Percentiles rank a stretch among this genome's conserved stretches.
phyloP scores from a whole-genome alignment of 2,113 vertebrate species.

The Falcunculus frontatus region DNA sequence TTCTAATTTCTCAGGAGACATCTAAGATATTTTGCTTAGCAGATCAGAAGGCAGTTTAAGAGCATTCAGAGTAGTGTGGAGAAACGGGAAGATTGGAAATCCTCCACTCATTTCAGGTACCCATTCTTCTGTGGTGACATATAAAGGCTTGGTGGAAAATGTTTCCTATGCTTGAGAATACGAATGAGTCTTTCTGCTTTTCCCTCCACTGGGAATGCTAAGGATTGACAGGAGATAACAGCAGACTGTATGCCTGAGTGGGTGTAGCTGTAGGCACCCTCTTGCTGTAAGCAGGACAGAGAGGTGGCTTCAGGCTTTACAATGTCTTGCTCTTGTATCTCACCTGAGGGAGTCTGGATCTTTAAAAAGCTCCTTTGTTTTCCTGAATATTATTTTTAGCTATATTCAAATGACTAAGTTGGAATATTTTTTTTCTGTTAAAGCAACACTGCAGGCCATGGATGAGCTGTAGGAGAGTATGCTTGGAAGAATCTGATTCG shows the following conservation, averaged over 20 bases:
- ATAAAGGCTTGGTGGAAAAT: not conserved
- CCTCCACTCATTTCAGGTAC: not conserved
- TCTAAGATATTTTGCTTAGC: not conserved
- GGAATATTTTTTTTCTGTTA: not conserved
- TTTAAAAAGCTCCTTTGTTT: not conserved
- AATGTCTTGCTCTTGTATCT: not conserved
- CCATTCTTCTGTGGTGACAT: not conserved
- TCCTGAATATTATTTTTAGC: not conserved
- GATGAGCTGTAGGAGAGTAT: not conserved
- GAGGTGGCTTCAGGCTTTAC: not conserved
- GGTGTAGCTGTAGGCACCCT: not conserved
- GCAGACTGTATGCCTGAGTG: no score
- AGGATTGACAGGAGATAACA: not conserved
- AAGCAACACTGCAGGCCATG: not conserved
- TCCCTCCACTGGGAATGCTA: rapidly evolving
- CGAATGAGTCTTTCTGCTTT: not conserved
- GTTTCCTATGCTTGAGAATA: not conserved
- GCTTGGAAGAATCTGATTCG: not conserved
- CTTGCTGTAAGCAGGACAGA: not conserved
- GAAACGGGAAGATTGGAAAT: not conserved
- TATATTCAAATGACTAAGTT: not conserved
- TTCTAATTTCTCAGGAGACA: not conserved
- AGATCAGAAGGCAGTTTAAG: not conserved
- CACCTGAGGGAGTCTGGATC: not conserved
- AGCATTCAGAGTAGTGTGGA: not conserved